phyloP scores from a whole-genome alignment of 1,140 invertebrate species.

The Marisa cornuarietis region DNA sequence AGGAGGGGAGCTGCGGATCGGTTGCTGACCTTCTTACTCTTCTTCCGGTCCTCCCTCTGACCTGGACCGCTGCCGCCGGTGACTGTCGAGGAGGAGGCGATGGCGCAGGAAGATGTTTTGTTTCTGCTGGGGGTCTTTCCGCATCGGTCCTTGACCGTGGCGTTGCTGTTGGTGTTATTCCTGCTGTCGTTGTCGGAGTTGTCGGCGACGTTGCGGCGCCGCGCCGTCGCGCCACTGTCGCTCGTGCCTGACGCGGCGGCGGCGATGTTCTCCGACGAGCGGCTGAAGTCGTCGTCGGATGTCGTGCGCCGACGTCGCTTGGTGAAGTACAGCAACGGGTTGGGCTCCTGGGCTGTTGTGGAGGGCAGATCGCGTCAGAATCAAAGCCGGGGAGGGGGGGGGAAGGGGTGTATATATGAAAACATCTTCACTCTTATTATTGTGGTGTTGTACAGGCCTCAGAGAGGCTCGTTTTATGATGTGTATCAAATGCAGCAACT shows the following conservation, averaged over 20 bases:
- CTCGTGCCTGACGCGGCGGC: not conserved
- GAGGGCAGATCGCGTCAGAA: not conserved
- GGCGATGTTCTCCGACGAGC: constrained; percentile 51
- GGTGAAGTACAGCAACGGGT: constrained; percentile 77
- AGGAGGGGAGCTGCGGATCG: not conserved
- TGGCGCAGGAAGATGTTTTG: not conserved
- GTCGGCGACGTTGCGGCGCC: not conserved
- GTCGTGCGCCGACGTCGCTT: constrained; percentile 76
- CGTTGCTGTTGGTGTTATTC: not conserved
- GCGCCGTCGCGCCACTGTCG: constrained; percentile 12
- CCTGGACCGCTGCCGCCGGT: not conserved
- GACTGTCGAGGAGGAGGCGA: not conserved
- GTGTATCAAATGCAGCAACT: no score
- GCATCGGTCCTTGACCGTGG: not conserved
- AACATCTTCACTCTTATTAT: no score
- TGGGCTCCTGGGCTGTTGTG: constrained; percentile 71
- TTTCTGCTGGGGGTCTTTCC: not conserved
- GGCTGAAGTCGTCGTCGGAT: constrained; percentile 68
- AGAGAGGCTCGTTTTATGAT: no score
- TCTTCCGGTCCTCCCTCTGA: not conserved
- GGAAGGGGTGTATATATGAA: no score
- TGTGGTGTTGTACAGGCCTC: no score
- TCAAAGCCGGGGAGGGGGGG: no score
- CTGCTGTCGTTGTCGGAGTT: constrained; percentile 5
- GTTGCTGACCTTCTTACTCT: constrained; percentile 1